Evolutionary conservation across 1,140 invertebrate genomes (phyloP), one percentile per base, ranked within the genome.

Genomic region (Monomorium pharaonis): DNA sequence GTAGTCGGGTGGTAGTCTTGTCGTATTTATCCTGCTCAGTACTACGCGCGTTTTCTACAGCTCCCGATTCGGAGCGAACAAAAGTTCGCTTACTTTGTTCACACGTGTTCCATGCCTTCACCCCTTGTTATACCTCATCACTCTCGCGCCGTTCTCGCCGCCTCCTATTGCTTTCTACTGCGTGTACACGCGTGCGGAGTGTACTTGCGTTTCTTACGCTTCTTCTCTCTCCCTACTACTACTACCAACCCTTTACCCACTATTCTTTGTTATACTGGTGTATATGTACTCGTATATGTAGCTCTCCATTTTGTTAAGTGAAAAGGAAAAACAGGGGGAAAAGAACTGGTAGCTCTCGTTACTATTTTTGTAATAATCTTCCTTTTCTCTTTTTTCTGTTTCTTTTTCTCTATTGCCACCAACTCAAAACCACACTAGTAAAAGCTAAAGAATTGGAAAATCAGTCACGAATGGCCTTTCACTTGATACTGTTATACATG

Each of bases 61-160:
- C 30, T 24, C 18, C 37, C 14, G 24, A 2, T 33, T 51, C 21
- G n/a, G 47, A 42, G 7, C 51, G 51, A 49, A 54, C 7, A 14
- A 30, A 78, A 30, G 30, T 54, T 16, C 51, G 37, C 60, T 33
- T 16, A 65, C 47, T 47, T 44, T 51, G 33, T 58, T 49, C 69
- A 49, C 87, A 67, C 70, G 84, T 70, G 84, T 75, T 83, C 42
- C 21, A 86, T 51, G 69, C 49, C 33, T 65, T 30, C 18, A 42
- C 16, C 30, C 44, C 18, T 60, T 9, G 14, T 27, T 4, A 80
- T 0, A 44, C 33, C 16, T 74, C 12, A n/a, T 33, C 1, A 78
- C 16, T 12, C 63, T 80, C 63, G 47, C 63, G 62, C 21, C 47
- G 62, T 21, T 18, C 21, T 69, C 63, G 21, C 16, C 37, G 78